Conservation (phyloP, 1,140 invertebrate species). For the Drosophila gunungcola region DNA sequence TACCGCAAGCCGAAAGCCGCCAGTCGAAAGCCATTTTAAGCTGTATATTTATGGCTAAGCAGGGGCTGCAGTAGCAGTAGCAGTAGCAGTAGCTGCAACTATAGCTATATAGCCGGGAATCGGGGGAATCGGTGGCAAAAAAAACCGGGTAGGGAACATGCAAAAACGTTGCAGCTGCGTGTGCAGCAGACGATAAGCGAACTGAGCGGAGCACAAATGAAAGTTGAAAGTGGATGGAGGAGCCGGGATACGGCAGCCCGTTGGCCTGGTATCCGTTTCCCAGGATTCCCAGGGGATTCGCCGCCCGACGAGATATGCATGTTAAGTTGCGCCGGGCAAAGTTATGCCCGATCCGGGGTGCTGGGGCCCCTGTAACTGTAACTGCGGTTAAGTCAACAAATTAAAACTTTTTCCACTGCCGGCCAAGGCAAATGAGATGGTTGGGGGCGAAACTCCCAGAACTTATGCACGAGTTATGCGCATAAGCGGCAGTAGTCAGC, state of each 20-base stretch:
- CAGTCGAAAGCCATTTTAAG: slow-evolving; percentile 81
- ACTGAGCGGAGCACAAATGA: slow-evolving; percentile 26
- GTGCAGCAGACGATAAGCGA: slow-evolving; percentile 73
- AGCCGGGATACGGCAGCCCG: slow-evolving; percentile 13
- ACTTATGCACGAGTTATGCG: slow-evolving; percentile 77
- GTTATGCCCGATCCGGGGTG: slow-evolving; percentile 62
- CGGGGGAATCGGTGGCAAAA: slow-evolving; percentile 11
- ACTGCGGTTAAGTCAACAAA: slow-evolving; percentile 83
- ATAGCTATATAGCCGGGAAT: slow-evolving; percentile 13
- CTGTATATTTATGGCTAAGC: slow-evolving; percentile 81
- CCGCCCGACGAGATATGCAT: slow-evolving; percentile 75
- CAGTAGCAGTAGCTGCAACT: slow-evolving; percentile 16
- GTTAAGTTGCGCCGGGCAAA: slow-evolving; percentile 76
- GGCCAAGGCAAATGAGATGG: slow-evolving; percentile 52
- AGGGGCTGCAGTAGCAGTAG: slow-evolving; percentile 53
- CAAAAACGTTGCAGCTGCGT: slow-evolving; percentile 73
- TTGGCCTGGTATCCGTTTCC: slow-evolving; percentile 25
- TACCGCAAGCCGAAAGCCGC: slow-evolving; percentile 77
- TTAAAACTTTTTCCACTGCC: slow-evolving; percentile 73
- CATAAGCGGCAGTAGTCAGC: slow-evolving; percentile 45
- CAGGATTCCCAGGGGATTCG: slow-evolving; percentile 48
- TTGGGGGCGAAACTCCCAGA: slow-evolving; percentile 20
- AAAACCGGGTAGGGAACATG: slow-evolving; percentile 42
- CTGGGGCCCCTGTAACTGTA: slow-evolving; percentile 61
- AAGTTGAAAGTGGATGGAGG: slow-evolving; percentile 14